phyloP scores from a whole-genome alignment of 2,113 vertebrate species.

The Perccottus glenii region DNA sequence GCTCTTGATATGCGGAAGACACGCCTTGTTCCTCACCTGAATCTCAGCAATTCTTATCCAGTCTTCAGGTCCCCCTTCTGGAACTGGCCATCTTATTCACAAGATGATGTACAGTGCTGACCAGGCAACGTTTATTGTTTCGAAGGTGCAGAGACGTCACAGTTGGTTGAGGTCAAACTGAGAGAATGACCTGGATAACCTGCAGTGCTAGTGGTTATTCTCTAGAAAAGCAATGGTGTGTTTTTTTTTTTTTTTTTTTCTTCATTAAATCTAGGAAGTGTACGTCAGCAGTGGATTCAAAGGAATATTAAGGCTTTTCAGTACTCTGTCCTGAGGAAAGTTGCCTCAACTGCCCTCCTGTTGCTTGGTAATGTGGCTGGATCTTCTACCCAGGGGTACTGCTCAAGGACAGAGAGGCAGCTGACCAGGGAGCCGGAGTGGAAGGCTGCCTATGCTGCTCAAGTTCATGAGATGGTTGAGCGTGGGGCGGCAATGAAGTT shows the following conservation, averaged over 20 bases:
- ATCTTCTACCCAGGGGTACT: too few relatives aligned
- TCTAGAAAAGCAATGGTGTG: slow-evolving; percentile 58
- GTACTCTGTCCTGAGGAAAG: too few relatives aligned
- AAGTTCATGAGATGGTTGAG: too few relatives aligned
- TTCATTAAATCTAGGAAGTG: slow-evolving; percentile 18
- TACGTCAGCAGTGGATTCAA: slow-evolving; percentile 17
- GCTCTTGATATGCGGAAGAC: slow-evolving; percentile 90
- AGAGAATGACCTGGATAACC: slow-evolving; percentile 36
- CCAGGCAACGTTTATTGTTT: slow-evolving; percentile 46
- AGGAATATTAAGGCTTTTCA: slow-evolving; percentile 29
- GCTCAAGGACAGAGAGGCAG: too few relatives aligned
- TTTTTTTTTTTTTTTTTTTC: slow-evolving; percentile 68
- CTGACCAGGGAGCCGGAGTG: too few relatives aligned
- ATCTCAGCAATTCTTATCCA: slow-evolving; percentile 93
- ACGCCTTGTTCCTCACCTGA: slow-evolving; percentile 87
- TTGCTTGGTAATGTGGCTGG: too few relatives aligned
- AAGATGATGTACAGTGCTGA: slow-evolving; percentile 70
- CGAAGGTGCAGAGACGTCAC: slow-evolving; percentile 40
- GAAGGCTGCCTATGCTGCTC: too few relatives aligned
- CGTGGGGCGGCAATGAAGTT: too few relatives aligned
- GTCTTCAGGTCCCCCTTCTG: slow-evolving; percentile 83
- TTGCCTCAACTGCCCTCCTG: too few relatives aligned
- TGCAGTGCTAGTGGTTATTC: slow-evolving; percentile 20
- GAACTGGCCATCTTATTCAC: slow-evolving; percentile 78
- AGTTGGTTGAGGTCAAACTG: slow-evolving; percentile 48